A percentile compares a stretch with the other conserved stretches of the same genome.
phyloP scores from a whole-genome alignment of 2,113 vertebrate genomes.

The Syngnathus typhle region DNA sequence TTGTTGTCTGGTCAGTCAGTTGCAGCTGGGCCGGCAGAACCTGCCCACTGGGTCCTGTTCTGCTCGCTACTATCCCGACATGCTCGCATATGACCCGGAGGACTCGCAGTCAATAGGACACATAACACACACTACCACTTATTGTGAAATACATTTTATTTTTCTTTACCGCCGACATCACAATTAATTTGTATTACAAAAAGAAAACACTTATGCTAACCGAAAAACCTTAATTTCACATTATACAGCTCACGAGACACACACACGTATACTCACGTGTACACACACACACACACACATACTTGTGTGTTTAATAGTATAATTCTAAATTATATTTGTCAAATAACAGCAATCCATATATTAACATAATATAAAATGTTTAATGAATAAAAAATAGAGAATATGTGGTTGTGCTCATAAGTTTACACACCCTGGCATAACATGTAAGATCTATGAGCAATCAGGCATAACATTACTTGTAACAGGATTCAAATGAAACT shows the following conservation, averaged over 20 bases:
- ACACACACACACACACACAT: background rate
- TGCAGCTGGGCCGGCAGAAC: background rate
- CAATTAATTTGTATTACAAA: background rate
- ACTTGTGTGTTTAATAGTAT: background rate
- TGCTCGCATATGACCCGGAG: background rate
- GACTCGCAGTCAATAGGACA: background rate
- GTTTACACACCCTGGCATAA: background rate
- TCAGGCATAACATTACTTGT: background rate
- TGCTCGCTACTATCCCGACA: background rate
- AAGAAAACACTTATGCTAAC: background rate
- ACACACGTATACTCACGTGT: background rate
- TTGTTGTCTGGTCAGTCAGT: constrained; percentile 25
- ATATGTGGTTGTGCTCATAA: background rate
- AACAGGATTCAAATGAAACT: background rate
- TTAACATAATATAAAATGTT: background rate
- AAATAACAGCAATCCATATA: background rate
- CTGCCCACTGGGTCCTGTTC: background rate
- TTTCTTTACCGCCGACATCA: background rate
- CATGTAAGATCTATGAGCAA: background rate
- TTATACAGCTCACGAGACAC: background rate
- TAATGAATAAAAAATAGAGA: too few species aligned
- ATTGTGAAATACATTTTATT: background rate
- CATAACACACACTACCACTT: background rate
- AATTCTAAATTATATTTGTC: background rate
- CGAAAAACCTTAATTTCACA: background rate